phyloP scores from a whole-genome alignment of 2,113 vertebrate species.

The Sturnira hondurensis region DNA sequence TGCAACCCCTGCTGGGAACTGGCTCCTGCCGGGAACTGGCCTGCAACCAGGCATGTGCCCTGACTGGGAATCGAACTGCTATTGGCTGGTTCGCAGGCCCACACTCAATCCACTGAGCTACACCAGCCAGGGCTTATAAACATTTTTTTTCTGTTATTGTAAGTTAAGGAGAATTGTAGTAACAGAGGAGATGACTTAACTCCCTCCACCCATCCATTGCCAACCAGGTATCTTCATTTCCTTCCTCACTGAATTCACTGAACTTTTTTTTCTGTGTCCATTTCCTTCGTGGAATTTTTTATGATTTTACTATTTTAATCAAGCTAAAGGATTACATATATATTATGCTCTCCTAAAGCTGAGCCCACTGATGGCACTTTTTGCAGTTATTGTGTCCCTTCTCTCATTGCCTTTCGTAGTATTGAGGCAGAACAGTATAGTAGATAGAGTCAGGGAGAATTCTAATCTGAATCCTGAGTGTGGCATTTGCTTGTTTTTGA shows the following conservation, averaged over 20 bases:
- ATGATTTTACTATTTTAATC: constrained; percentile 36
- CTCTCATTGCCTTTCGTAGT: neutral
- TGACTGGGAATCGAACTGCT: too few relatives aligned
- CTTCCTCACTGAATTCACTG: neutral
- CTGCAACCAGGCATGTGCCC: too few relatives aligned
- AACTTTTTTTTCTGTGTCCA: constrained; percentile 14
- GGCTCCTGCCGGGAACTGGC: too few relatives aligned
- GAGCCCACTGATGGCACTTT: neutral
- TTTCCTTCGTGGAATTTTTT: constrained; percentile 26
- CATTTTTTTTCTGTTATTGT: constrained; percentile 15
- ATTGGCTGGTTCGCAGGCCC: too few relatives aligned
- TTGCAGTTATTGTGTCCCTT: neutral
- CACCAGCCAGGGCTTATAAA: too few relatives aligned
- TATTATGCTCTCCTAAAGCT: neutral
- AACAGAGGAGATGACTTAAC: constrained; percentile 8
- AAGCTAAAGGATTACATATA: neutral
- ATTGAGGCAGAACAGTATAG: neutral
- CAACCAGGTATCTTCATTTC: neutral
- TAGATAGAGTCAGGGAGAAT: neutral
- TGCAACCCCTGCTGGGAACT: too few relatives aligned
- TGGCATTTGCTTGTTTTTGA: neutral
- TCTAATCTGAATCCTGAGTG: neutral
- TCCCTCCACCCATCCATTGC: neutral
- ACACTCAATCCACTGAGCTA: too few relatives aligned
- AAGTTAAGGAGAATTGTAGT: constrained; percentile 43